A percentile compares a stretch with the other conserved stretches of the same genome.
phyloP scores from a whole-genome alignment of 2,113 vertebrate genomes.

The Todiramphus saurophagus region DNA sequence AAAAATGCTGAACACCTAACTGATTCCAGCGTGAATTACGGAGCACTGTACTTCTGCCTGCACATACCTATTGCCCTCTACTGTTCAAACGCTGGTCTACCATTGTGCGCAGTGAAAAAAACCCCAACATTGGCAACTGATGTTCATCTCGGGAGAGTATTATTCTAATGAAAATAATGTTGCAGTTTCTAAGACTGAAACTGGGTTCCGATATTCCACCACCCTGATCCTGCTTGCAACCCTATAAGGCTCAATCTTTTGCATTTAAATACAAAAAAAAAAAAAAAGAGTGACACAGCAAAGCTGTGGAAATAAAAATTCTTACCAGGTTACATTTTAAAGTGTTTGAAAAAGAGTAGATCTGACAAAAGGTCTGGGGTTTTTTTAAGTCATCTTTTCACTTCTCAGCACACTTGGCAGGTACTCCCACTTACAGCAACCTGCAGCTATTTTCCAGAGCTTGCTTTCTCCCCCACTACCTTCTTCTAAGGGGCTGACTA shows the following conservation, averaged over 20 bases:
- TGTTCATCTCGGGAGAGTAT: neutral
- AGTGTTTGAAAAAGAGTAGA: neutral
- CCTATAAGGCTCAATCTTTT: neutral
- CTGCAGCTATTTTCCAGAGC: neutral
- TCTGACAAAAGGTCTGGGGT: neutral
- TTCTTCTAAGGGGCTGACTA: neutral
- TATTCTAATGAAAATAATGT: neutral
- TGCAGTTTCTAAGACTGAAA: neutral
- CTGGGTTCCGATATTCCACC: neutral
- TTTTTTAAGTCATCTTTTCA: neutral
- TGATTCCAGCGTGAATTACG: rapidly evolving
- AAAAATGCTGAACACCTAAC: neutral
- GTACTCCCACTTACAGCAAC: neutral
- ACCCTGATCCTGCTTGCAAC: neutral
- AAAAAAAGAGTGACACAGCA: neutral
- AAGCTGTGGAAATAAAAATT: neutral
- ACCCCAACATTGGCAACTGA: rapidly evolving
- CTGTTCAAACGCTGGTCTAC: neutral
- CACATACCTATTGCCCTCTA: conserved; percentile 33
- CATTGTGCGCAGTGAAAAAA: neutral
- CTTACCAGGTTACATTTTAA: neutral
- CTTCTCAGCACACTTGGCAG: neutral
- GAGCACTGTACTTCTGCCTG: neutral
- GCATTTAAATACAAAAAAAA: rapidly evolving
- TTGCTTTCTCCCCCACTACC: rapidly evolving